phyloP scores from a whole-genome alignment of 2,113 vertebrate species.

The Malaclemys terrapin region DNA sequence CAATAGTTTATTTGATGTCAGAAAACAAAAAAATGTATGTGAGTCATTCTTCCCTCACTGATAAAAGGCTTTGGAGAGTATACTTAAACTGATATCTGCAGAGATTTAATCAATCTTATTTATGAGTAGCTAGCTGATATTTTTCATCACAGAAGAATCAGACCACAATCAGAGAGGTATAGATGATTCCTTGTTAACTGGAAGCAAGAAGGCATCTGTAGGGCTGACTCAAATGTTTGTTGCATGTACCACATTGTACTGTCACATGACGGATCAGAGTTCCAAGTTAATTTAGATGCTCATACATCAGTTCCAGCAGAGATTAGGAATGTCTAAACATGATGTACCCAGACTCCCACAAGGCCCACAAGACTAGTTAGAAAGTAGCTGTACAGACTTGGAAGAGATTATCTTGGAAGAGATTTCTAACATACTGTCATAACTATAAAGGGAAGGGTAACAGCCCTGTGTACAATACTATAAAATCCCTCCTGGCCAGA shows the following conservation, averaged over 20 bases:
- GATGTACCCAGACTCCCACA: neutral
- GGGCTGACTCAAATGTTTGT: neutral
- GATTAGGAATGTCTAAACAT: neutral
- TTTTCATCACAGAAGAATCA: neutral
- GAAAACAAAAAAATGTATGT: neutral
- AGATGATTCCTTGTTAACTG: neutral
- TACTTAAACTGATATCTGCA: neutral
- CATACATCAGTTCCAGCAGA: neutral
- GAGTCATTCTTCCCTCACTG: neutral
- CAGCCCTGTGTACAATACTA: too few species aligned
- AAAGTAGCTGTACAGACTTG: neutral
- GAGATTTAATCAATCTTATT: neutral
- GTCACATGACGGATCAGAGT: neutral
- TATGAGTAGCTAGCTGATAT: neutral
- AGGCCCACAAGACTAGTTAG: neutral
- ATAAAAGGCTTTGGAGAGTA: neutral
- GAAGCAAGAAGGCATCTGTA: neutral
- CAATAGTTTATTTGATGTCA: slow-evolving; percentile 3
- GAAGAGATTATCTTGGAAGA: neutral
- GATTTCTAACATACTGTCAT: neutral
- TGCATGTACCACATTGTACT: neutral
- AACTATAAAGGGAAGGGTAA: too few species aligned
- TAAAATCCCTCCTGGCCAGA: too few species aligned
- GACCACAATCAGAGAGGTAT: neutral
- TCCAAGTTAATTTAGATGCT: neutral